These are phyloP conservation scores for Lasiurus cinereus DNA, from an alignment of 2,113 vertebrate genomes.

Conservation along the genomic window DNA sequence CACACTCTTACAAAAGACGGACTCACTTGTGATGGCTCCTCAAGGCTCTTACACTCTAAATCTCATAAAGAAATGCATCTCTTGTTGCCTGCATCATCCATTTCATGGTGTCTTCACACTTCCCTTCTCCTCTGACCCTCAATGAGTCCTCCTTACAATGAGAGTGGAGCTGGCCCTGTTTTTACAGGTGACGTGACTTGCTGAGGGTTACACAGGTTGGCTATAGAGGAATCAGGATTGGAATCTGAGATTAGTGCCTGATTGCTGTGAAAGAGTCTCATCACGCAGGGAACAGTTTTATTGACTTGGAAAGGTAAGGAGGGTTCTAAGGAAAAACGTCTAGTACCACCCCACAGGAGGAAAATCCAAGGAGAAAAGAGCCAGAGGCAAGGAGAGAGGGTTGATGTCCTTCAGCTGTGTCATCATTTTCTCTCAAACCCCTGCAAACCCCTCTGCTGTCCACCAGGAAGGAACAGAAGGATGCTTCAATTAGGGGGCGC, in stretches of 20 bases:
- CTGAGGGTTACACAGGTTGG: not conserved
- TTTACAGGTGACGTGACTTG: not conserved
- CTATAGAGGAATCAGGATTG: not conserved
- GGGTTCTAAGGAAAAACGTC: not conserved
- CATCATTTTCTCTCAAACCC: not conserved
- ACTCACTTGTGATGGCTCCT: not conserved
- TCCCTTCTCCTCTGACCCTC: not conserved
- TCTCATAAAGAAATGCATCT: not conserved
- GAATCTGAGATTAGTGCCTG: not conserved
- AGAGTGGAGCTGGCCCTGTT: not conserved
- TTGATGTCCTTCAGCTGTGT: not conserved
- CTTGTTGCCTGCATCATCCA: not conserved
- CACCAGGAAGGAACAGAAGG: not conserved
- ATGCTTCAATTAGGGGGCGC: not conserved
- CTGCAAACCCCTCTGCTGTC: not conserved
- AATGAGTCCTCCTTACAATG: not conserved
- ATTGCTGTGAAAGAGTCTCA: not conserved
- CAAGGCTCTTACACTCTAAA: not conserved
- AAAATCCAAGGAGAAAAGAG: not conserved
- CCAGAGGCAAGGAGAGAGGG: not conserved
- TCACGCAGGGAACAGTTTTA: not conserved
- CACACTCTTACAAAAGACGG: not conserved
- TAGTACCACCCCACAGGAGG: too few relatives aligned
- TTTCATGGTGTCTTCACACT: conserved; percentile 7
- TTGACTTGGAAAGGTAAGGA: not conserved